These are phyloP conservation scores for Lasiurus borealis DNA, from an alignment of 2,113 vertebrate genomes.

Conservation along the genomic window DNA sequence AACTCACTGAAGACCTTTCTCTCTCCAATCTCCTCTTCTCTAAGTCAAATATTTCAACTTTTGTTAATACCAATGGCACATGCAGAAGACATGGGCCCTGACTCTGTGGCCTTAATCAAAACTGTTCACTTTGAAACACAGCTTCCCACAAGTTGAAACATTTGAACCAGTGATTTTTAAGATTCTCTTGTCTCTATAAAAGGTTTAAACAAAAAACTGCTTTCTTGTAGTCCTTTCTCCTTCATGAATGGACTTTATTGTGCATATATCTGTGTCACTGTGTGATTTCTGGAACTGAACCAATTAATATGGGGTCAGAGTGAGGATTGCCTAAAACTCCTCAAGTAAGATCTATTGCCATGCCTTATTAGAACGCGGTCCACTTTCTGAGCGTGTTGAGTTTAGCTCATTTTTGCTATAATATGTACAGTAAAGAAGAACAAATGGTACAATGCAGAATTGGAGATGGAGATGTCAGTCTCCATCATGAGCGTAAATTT, in stretches of 20 bases:
- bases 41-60: neutral
- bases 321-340: neutral
- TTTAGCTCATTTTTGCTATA: neutral
- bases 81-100: rapidly evolving
- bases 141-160: neutral
- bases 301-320: too few species aligned
- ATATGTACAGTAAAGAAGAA: neutral
- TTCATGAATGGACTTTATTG: neutral
- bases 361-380: neutral
- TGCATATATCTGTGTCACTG: neutral
- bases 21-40: neutral
- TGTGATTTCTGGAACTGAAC: neutral
- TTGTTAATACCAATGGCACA: neutral
- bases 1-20: neutral
- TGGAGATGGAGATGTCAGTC: neutral
- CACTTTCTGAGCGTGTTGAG: neutral
- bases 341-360: neutral
- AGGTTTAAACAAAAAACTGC: neutral
- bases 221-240: neutral
- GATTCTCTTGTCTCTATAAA: neutral
- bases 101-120: neutral
- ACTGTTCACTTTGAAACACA: neutral
- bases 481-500: neutral
- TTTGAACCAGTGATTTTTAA: neutral
- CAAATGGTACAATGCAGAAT: neutral